phyloP scores from a whole-genome alignment of 92 coral and sea anemone species.

The Porites lobata region DNA sequence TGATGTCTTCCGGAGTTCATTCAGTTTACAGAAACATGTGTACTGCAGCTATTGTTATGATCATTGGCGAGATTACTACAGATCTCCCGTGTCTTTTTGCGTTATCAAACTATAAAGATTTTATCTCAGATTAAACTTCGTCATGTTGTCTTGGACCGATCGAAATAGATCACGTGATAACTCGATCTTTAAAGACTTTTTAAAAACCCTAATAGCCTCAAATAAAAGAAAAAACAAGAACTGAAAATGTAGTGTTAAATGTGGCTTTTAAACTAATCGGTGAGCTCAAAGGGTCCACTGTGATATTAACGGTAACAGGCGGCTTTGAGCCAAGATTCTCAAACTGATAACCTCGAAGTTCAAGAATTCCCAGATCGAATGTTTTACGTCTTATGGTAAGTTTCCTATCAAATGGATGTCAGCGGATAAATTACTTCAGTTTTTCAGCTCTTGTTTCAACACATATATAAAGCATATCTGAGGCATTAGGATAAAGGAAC shows the following conservation, averaged over 20 bases:
- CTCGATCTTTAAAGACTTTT: not conserved
- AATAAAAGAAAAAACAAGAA: not conserved
- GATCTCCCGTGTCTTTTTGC: conserved; percentile 36
- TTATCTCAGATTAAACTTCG: conserved; percentile 26
- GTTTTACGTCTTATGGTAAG: not conserved
- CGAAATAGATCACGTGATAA: not conserved
- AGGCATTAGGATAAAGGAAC: not conserved
- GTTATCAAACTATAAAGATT: conserved; percentile 51
- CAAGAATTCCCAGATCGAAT: conserved; percentile 52
- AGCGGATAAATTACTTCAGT: not conserved
- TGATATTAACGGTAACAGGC: not conserved
- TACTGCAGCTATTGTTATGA: conserved; percentile 19
- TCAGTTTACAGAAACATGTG: conserved; percentile 48
- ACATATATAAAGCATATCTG: not conserved
- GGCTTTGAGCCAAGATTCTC: conserved; percentile 38
- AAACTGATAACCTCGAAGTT: conserved; percentile 59
- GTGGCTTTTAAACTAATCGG: not conserved
- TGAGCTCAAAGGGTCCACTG: not conserved
- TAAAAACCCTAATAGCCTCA: too few relatives aligned
- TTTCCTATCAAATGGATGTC: not conserved
- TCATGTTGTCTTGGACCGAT: conserved; percentile 3
- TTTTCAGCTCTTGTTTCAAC: not conserved
- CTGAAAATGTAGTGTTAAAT: not conserved
- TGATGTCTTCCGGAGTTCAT: conserved; percentile 24
- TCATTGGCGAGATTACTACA: conserved; percentile 19